Evolutionary conservation across 2,888 invertebrate species (phyloP).

Genomic region (Rutpela maculata): DNA sequence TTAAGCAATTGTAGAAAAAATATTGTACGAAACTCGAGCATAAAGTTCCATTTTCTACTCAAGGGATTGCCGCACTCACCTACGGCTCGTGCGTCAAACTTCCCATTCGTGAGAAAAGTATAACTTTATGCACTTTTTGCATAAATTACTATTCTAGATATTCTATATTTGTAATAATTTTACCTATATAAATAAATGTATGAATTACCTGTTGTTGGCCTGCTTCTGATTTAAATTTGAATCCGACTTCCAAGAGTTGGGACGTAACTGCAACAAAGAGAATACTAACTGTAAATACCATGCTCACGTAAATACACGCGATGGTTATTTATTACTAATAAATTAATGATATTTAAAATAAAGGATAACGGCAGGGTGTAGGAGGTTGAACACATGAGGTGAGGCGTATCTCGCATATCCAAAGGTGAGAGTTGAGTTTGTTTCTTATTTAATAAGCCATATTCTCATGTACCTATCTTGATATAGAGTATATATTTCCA

Average conservation of each 20-base stretch:
- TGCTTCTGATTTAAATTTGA: constrained; percentile 70
- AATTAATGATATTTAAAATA: constrained; percentile 34
- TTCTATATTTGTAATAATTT: no score
- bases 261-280: constrained; percentile 67
- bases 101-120: no score
- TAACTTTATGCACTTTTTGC: no score
- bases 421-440: constrained; percentile 21
- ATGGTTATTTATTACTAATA: constrained; percentile 36
- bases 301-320: constrained; percentile 9
- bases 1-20: no score
- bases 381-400: constrained; percentile 26
- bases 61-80: no score
- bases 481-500: not conserved
- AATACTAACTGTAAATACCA: constrained; percentile 37
- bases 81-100: no score
- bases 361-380: not conserved
- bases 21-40: no score
- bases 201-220: constrained; percentile 67
- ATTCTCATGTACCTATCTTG: not conserved
- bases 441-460: not conserved
- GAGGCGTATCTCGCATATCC: not conserved
- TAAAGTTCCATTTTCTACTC: no score
- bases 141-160: no score
- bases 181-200: not conserved
- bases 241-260: constrained; percentile 72